Conservation (phyloP, 1,140 invertebrate genomes). For the Macrobrachium nipponense region DNA sequence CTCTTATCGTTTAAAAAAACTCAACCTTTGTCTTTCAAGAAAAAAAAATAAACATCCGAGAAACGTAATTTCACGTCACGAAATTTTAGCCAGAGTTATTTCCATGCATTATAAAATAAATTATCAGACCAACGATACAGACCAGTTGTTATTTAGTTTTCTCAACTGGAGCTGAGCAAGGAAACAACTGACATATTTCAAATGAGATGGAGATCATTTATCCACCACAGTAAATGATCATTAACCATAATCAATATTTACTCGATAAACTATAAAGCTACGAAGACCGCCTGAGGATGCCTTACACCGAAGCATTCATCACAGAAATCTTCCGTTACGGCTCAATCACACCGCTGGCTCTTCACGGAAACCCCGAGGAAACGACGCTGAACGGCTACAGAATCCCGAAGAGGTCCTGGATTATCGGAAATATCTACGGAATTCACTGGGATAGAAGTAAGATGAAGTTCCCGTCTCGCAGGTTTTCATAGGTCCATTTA, state of each 20-base stretch:
- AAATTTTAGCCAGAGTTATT: too few species aligned
- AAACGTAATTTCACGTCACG: too few species aligned
- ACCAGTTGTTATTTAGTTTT: too few species aligned
- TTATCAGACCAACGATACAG: too few species aligned
- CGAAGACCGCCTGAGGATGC: slow-evolving; percentile 63
- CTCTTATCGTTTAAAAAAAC: too few species aligned
- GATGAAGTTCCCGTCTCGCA: neutral
- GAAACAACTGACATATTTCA: too few species aligned
- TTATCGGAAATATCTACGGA: slow-evolving; percentile 74
- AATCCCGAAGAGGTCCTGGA: slow-evolving; percentile 69
- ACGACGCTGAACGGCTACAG: slow-evolving; percentile 66
- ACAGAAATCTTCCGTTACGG: slow-evolving; percentile 64
- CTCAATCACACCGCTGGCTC: slow-evolving; percentile 61
- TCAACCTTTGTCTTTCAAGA: too few species aligned
- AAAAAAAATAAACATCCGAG: too few species aligned
- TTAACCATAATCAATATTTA: neutral
- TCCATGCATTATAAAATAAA: neutral
- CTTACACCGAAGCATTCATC: slow-evolving; percentile 65
- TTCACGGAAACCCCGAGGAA: slow-evolving; percentile 50
- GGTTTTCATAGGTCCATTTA: too few species aligned
- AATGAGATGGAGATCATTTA: too few species aligned
- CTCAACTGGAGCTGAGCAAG: too few species aligned
- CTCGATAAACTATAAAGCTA: slow-evolving; percentile 3
- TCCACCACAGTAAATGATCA: neutral
- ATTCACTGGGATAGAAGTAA: slow-evolving; percentile 52